These are phyloP conservation scores for Podocnemis expansa DNA, from an alignment of 2,113 vertebrate species.

Conservation along the genomic window DNA sequence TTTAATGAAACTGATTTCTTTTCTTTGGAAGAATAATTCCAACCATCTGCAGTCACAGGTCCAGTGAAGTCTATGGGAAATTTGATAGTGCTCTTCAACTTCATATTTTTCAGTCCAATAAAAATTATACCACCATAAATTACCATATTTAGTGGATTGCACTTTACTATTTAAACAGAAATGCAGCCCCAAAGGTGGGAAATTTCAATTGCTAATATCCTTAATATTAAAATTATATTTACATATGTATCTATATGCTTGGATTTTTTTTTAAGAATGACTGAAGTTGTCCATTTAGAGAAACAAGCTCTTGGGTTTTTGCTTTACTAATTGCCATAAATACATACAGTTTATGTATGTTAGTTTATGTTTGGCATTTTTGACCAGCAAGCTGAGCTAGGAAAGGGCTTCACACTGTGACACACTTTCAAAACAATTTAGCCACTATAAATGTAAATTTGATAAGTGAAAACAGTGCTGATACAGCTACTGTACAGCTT, in stretches of 20 bases:
- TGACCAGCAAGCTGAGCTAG: constrained; percentile 41
- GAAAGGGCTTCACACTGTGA: constrained; percentile 57
- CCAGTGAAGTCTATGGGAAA: background rate
- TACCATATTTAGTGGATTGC: background rate
- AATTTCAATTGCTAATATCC: background rate
- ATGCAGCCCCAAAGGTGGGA: background rate
- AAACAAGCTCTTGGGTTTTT: constrained; percentile 9
- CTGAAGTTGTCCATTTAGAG: background rate
- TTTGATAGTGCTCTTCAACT: background rate
- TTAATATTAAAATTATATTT: background rate
- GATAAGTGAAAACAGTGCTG: constrained; percentile 33
- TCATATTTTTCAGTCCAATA: background rate
- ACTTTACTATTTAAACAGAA: background rate
- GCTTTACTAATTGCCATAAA: constrained; percentile 50
- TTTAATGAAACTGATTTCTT: background rate
- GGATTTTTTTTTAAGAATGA: background rate
- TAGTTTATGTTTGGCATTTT: constrained; percentile 40
- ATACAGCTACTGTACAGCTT: constrained; percentile 27
- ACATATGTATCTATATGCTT: background rate
- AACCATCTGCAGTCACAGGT: background rate
- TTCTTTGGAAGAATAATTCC: background rate
- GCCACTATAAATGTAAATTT: constrained; percentile 70
- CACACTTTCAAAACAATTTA: constrained; percentile 72
- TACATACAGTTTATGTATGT: constrained; percentile 36
- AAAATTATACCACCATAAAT: background rate